Evolutionary conservation across 2,113 vertebrate genomes (phyloP), one percentile per base, ranked within the genome.

Genomic region (Budorcas taxicolor): DNA sequence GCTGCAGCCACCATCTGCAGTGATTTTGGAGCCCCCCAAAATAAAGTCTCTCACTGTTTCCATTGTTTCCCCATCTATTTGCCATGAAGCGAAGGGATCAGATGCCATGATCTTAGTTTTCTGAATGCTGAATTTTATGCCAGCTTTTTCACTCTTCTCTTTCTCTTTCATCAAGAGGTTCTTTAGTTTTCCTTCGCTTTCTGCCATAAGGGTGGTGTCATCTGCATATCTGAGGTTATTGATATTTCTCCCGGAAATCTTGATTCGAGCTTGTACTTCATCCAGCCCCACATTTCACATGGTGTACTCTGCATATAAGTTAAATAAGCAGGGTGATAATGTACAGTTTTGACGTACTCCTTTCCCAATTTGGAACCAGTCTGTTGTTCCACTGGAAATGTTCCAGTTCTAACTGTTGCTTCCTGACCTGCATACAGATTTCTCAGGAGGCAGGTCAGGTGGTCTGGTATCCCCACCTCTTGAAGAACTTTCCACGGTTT

Each of bases 301-400:
- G 64, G 11, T 23, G 64, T 36, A 3, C 64, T 36, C n/a, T 36
- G n/a, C 9, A 1, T 23, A 6, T 21, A 36, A 67, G 64, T 67
- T 67, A 67, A 67, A 67, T 36, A 67, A 67, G n/a, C 17, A 71
- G 17, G n/a, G 64, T 71, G n/a, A 36, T n/a, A 36, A 12, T 21
- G 21, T 23, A 23, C 17, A 36, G 17, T 3, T 6, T 36, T 36
- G 64, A 71, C 0, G 4, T 3, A 23, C 5, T 5, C 9, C n/a
- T 71, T 67, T 36, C n/a, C 64, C 0, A 0, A 21, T 23, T 36
- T 23, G n/a, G n/a, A 67, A 71, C 64, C 2, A 21, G 31, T 71
- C 64, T 17, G 10, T 71, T 36, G 8, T 71, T 71, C n/a, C 17
- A 71, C 12, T 36, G 21, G n/a, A 71, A 21, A n/a, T 71, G 17